Evolutionary conservation across 2,888 invertebrate species (phyloP), one percentile per base, ranked within the genome.

Genomic region (Temnothorax ravouxi): DNA sequence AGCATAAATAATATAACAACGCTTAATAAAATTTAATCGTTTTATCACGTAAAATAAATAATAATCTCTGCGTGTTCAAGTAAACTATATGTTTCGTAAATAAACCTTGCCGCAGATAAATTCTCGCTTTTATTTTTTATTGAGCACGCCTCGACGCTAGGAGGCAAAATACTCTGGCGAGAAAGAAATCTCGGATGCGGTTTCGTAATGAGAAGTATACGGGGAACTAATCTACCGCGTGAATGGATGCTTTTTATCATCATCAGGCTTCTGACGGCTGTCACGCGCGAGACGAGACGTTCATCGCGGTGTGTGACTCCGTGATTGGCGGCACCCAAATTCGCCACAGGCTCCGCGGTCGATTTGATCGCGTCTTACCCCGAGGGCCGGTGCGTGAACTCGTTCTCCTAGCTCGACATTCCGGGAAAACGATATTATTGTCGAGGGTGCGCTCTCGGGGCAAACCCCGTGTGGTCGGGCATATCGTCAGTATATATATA

Each of bases 401-500:
- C 84, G 79, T 71, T 84, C 62, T 84, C 64, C 71, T n/a, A n/a
- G n/a, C n/a, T 84, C 83, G 76, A 77, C 88, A 88, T 83, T 50
- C 80, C 74, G 64, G 50, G 77, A 66, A 86, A 88, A 86, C 67
- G 88, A 62, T 86, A 62, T 86, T 86, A 88, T 88, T 88, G 84
- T 88, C 52, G 67, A 67, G 44, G 54, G 77, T 56, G 44, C 66
- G 54, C 11, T 83, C 75, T 44, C 80, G 15, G 62, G 5, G 69
- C 80, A 86, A 86, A 71, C 72, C 83, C 67, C 83, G 83, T 44
- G 72, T 75, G 67, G 59, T 41, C 54, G 59, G 50, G 54, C 62
- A 38, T 64, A 25, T 25, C 25, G 38, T 74, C 8, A 44, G 25
- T 81, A 79, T 25, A 25, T n/a, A n/a, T n/a, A n/a, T n/a, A n/a